Base-by-base conservation (phyloP, 2,888 invertebrate species). In the Busseola fusca region DNA sequence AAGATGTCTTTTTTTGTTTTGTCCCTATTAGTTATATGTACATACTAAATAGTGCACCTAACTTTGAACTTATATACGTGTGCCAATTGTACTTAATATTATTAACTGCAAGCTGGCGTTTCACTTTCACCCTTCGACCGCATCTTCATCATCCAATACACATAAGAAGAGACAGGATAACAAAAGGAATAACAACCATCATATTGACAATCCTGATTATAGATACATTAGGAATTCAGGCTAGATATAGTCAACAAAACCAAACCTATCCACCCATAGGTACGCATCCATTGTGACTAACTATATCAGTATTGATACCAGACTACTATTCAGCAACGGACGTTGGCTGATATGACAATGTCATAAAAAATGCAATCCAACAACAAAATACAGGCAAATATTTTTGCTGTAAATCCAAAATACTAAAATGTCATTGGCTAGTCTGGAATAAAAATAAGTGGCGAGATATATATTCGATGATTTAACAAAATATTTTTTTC, bases 401-500 rank as follows among this genome's bases (percentile, higher is more conserved):
- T 58, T 52, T 50, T 18, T 68, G 48, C 66, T 56, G 58, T n/a
- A 9, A 25, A 21, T 56, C 25, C 12, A 59, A 52, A 57, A 52
- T 48, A 45, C 54, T 40, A 12, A 14, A 45, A 27, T 42, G n/a
- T 30, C 48, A 74, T 83, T 83, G 58, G 75, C 75, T 74, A 67
- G 45, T 48, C 4, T n/a, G 7, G 12, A 25, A 25, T 45, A 27
- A 16, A 48, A 72, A 72, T 54, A 64, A 68, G 68, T 80, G 74
- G 83, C 79, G 74, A 67, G 80, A 80, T 65, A 59, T 54, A 21
- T 21, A n/a, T 37, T 52, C 7, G 83, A 64, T 68, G 83, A 83
- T 57, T 68, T 50, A 0, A n/a, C 56, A 50, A 60, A 70, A 62
- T 25, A 21, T 63, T 40, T 56, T 56, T 70, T 63, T 54, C n/a